Percentiles rank a stretch among this genome's conserved stretches.
Conservation (phyloP, 2,888 invertebrate genomes). For the Coelinius sp. region DNA sequence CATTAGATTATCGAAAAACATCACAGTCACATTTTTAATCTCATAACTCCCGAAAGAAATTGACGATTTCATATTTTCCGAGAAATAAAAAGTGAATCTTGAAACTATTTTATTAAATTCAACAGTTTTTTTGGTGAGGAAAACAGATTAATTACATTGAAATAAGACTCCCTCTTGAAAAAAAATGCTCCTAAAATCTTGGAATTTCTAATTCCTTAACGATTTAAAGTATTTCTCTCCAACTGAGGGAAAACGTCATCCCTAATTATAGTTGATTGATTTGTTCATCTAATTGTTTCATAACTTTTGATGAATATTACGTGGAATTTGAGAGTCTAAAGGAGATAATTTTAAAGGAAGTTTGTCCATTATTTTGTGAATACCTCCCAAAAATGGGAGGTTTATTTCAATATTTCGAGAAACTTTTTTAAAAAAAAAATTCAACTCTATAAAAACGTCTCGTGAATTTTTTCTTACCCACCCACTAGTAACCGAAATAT, state of each 20-base stretch:
- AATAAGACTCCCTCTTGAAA: too few species aligned
- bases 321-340: neutral
- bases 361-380: neutral
- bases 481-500: neutral
- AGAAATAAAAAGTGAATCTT: constrained; percentile 13
- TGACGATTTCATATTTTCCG: constrained; percentile 13
- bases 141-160: too few species aligned
- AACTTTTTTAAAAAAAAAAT: neutral
- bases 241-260: too few species aligned
- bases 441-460: neutral
- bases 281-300: too few species aligned
- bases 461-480: neutral
- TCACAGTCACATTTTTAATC: constrained; percentile 59
- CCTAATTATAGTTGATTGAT: too few species aligned
- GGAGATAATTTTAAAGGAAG: neutral
- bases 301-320: too few species aligned
- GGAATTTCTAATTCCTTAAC: too few species aligned
- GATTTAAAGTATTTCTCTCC: too few species aligned
- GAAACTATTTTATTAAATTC: neutral
- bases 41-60: constrained; percentile 34
- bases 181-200: too few species aligned
- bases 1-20: constrained; percentile 64
- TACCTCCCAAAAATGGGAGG: neutral
- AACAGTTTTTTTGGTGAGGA: neutral
- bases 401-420: neutral